A percentile compares a stretch with the other conserved stretches of the same genome.
These are phyloP conservation scores for Diaphora mendica DNA, from an alignment of 2,888 invertebrate species.

Conservation along the genomic window DNA sequence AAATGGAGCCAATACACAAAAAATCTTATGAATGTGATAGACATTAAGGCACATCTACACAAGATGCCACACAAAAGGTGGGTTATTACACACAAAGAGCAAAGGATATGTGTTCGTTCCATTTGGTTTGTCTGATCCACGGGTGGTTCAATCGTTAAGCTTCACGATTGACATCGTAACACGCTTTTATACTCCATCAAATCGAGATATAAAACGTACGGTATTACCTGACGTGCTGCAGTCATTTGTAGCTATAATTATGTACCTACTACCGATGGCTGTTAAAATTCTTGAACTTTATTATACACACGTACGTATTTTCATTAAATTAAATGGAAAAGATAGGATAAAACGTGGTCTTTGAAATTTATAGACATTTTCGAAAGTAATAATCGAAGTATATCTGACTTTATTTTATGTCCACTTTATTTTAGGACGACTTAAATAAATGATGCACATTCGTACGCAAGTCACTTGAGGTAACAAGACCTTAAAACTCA, in stretches of 20 bases:
- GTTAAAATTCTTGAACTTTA: not conserved
- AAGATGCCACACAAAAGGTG: slow-evolving; percentile 8
- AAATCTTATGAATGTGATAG: not conserved
- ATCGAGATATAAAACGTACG: slow-evolving; percentile 47
- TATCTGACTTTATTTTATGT: not conserved
- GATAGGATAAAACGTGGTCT: too few species aligned
- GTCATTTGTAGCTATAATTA: slow-evolving; percentile 22
- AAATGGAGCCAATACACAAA: not conserved
- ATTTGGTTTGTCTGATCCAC: slow-evolving; percentile 30
- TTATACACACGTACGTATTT: too few species aligned
- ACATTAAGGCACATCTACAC: not conserved
- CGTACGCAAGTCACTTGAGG: not conserved
- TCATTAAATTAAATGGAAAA: not conserved
- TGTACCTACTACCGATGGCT: not conserved
- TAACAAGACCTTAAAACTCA: slow-evolving; percentile 30
- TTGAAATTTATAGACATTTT: not conserved
- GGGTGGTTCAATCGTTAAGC: slow-evolving; percentile 34
- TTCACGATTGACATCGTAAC: slow-evolving; percentile 46
- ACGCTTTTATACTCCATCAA: slow-evolving; percentile 50
- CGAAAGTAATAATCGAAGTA: not conserved
- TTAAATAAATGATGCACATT: not conserved
- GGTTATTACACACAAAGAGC: not conserved
- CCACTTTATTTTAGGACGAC: not conserved
- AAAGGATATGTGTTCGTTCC: slow-evolving; percentile 15
- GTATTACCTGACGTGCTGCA: slow-evolving; percentile 28